These are phyloP conservation scores for Brienomyrus longianalis DNA, from an alignment of 2,113 vertebrate genomes.

Conservation along the genomic window DNA sequence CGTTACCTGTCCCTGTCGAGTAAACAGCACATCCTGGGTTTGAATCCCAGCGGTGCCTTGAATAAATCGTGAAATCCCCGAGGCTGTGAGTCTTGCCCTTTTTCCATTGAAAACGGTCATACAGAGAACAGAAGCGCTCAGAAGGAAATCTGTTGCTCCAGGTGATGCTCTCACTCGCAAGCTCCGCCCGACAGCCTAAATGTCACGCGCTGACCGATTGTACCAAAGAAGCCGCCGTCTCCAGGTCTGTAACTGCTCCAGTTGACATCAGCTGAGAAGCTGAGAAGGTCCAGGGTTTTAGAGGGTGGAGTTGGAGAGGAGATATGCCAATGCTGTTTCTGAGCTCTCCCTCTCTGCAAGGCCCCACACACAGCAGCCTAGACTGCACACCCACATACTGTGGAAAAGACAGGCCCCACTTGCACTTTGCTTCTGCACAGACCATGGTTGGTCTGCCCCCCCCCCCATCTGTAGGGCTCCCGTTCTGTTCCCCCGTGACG, in stretches of 20 bases:
- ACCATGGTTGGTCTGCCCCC: background rate
- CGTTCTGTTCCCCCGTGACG: background rate
- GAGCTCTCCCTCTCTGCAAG: constrained; percentile 20
- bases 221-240: background rate
- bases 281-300: background rate
- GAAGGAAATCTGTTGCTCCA: background rate
- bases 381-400: background rate
- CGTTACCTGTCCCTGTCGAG: background rate
- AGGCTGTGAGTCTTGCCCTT: background rate
- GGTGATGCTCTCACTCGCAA: background rate
- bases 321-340: background rate
- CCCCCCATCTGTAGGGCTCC: background rate
- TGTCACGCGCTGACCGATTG: background rate
- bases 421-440: background rate
- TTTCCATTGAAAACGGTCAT: background rate
- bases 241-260: background rate
- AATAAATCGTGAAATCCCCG: background rate
- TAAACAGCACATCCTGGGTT: background rate
- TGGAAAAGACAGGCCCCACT: background rate
- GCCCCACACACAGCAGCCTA: constrained; percentile 39
- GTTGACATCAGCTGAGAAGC: background rate
- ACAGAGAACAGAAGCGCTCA: background rate
- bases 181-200: background rate
- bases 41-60: background rate
- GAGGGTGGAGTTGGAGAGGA: background rate